Base-by-base conservation (phyloP, 1,140 invertebrate genomes). In the Calliphora vicina region DNA sequence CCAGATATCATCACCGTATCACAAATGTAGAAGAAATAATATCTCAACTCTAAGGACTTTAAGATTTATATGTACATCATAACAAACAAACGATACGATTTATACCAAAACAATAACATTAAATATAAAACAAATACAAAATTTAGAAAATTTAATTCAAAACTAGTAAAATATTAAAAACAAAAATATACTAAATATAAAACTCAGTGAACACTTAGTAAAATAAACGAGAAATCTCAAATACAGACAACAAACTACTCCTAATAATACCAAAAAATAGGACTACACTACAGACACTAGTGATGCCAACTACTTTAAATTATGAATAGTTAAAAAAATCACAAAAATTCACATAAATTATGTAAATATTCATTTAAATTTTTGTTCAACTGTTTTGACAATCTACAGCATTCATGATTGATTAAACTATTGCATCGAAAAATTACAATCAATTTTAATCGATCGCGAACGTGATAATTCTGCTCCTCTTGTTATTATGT, bases 1-100 rank as follows among this genome's bases (percentile, higher is more conserved):
- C 6, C 61, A 67, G 61, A 67, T 67, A 67, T 67, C 61, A 67
- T 67, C 61, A 67, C 61, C 61, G n/a, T 67, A 67, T 67, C 61
- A 67, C 61, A 67, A 20, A 67, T 67, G 61, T 67, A 67, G 61
- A 67, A 8, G 61, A 67, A 67, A 20, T 23, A 67, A 20, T 23
- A 20, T 25, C 61, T 67, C 61, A 67, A 67, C 61, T 25, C 9
- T 67, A 67, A 67, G 61, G 61, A 67, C n/a, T 67, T 25, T 57
- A 67, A 10, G 20, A 67, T 67, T 20, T 25, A 67, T 67, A 67
- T 6, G 20, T 67, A 67, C 61, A 23, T 10, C n/a, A 35, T 35
- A 67, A 67, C 25, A 67, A 23, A 67, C 61, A 67, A 23, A 67
- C 61, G n/a, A 67, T 25, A 67, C 61, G 61, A 67, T 67, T 67